Percentiles rank a stretch among this genome's conserved stretches.
Conservation (phyloP, 2,113 vertebrate species). For the Aplodontia rufa region DNA sequence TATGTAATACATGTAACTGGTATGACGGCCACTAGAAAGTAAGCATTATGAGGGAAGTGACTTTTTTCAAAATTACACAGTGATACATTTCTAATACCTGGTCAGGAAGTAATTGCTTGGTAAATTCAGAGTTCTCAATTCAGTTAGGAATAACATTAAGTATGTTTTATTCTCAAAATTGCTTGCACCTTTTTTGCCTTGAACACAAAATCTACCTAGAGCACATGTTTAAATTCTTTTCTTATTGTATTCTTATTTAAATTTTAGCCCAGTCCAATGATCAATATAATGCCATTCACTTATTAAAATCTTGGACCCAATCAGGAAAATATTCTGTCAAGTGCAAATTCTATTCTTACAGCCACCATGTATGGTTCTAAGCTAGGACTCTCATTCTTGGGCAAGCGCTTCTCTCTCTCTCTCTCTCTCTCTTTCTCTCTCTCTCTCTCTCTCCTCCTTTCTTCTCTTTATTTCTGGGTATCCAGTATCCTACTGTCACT, state of each 20-base stretch:
- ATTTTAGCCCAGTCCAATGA: conserved; percentile 18
- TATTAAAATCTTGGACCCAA: conserved; percentile 26
- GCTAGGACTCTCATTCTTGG: background rate
- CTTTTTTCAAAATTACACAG: background rate
- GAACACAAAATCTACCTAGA: background rate
- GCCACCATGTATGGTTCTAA: background rate
- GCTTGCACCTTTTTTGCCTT: background rate
- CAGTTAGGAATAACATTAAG: background rate
- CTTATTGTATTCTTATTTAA: conserved; percentile 10
- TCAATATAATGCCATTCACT: conserved; percentile 23
- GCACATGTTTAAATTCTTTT: conserved; percentile 25
- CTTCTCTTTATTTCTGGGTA: background rate
- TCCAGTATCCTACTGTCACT: background rate
- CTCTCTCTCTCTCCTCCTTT: background rate
- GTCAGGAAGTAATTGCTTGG: background rate
- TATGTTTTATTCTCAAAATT: conserved; percentile 22
- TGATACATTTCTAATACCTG: background rate
- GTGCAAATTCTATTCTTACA: background rate
- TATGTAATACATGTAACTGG: fast-evolving
- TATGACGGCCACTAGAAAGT: background rate
- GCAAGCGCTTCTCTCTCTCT: background rate
- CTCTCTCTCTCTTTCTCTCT: no score
- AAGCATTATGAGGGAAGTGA: background rate
- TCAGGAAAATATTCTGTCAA: conserved; percentile 8
- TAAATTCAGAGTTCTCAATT: background rate